A percentile compares a stretch with the other conserved stretches of the same genome.
Evolutionary conservation across 2,113 vertebrate species (phyloP).

Genomic region (Fulmarus glacialis): DNA sequence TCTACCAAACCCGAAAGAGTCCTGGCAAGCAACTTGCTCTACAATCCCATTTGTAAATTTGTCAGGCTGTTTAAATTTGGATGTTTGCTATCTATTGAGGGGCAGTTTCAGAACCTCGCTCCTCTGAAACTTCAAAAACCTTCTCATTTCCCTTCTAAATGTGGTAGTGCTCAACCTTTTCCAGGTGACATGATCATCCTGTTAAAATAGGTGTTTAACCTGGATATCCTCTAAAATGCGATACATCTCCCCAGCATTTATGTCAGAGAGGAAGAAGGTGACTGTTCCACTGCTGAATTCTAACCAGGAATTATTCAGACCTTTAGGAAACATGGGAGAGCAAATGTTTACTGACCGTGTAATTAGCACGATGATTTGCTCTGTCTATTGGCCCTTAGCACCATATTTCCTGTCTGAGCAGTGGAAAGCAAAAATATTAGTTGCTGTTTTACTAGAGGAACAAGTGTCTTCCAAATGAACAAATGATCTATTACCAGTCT

Average conservation of each 20-base stretch:
- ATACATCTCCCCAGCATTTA: conserved; percentile 33
- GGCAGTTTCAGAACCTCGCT: not conserved
- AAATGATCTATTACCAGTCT: conserved; percentile 78
- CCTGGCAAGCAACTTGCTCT: not conserved
- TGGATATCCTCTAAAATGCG: conserved; percentile 2
- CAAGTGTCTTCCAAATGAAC: conserved; percentile 81
- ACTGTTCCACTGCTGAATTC: conserved; percentile 19
- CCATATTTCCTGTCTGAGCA: conserved; percentile 87
- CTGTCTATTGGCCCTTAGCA: conserved; percentile 87
- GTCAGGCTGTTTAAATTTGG: not conserved
- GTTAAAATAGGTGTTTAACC: not conserved
- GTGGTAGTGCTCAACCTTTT: not conserved
- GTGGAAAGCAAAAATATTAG: conserved; percentile 76
- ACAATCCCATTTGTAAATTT: not conserved
- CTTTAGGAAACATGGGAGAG: conserved; percentile 80
- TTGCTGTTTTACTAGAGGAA: conserved; percentile 82
- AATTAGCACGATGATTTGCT: conserved; percentile 92
- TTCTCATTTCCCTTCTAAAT: not conserved
- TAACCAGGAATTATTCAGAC: conserved; percentile 83
- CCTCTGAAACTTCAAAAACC: not conserved
- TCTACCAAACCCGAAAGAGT: not conserved
- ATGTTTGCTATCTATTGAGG: not conserved
- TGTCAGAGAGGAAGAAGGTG: conserved; percentile 30
- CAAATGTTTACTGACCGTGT: conserved; percentile 93
- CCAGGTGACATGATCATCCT: not conserved